Percentiles rank a stretch among this genome's conserved stretches.
phyloP scores from a whole-genome alignment of 1,140 invertebrate species.

The Sipha flava region DNA sequence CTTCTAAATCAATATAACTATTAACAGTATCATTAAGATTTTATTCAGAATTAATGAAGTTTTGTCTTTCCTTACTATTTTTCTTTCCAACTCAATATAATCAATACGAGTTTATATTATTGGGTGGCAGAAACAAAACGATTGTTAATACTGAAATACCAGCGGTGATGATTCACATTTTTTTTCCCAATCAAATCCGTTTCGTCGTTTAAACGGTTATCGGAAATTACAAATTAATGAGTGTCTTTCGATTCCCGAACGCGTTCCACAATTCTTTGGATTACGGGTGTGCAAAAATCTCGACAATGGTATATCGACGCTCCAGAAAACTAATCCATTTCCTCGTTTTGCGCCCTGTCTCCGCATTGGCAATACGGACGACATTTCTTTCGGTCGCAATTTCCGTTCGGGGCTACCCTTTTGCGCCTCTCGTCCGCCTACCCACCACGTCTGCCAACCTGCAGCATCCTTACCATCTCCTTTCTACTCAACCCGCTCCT shows the following conservation, averaged over 20 bases:
- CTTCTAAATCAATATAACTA: no score
- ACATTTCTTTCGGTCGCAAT: conserved; percentile 28
- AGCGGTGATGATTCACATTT: not conserved
- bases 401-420: conserved; percentile 11
- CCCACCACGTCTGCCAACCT: no score
- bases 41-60: no score
- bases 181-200: not conserved
- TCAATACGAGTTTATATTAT: no score
- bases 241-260: not conserved
- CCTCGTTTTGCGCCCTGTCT: not conserved
- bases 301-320: conserved; percentile 10
- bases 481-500: not conserved
- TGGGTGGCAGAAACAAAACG: no score
- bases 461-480: no score
- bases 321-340: conserved; percentile 28
- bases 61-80: no score
- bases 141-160: no score
- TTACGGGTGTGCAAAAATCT: not conserved
- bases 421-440: not conserved
- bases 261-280: not conserved
- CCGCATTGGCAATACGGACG: not conserved
- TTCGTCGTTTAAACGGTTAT: not conserved
- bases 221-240: not conserved
- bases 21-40: no score
- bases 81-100: no score